These are phyloP conservation scores for Plestiodon gilberti DNA, from an alignment of 2,113 vertebrate species.

Conservation along the genomic window DNA sequence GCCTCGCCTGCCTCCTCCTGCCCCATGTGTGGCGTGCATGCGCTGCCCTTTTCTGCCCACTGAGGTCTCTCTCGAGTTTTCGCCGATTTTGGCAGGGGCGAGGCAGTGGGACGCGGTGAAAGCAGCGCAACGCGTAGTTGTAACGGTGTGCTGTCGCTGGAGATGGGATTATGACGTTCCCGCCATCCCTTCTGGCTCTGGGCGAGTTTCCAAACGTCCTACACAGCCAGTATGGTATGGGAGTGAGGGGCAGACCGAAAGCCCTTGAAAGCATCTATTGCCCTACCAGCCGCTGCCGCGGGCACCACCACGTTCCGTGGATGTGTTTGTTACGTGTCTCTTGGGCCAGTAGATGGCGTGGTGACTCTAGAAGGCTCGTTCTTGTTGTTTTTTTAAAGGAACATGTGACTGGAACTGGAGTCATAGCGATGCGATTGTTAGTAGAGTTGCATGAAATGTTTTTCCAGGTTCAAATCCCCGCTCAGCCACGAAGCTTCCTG, in stretches of 20 bases:
- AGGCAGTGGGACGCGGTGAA: not conserved
- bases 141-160: not conserved
- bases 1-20: not conserved
- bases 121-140: not conserved
- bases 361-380: not conserved
- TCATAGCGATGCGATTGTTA: not conserved
- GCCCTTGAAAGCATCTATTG: no score
- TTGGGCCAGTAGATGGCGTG: not conserved
- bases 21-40: conserved; percentile 11
- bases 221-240: not conserved
- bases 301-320: not conserved
- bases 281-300: not conserved
- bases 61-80: not conserved
- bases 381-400: not conserved
- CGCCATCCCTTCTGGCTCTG: not conserved
- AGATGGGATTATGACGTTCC: conserved; percentile 8
- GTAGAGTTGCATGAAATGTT: no score
- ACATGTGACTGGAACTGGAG: not conserved
- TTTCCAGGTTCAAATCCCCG: no score
- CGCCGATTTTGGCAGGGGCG: not conserved
- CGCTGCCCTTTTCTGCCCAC: not conserved
- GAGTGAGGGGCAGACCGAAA: not conserved
- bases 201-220: not conserved
- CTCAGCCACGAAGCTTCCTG: no score
- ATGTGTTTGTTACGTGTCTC: not conserved